Base-by-base conservation (phyloP, 2,797 vertebrate species). In the Catharus ustulatus region DNA sequence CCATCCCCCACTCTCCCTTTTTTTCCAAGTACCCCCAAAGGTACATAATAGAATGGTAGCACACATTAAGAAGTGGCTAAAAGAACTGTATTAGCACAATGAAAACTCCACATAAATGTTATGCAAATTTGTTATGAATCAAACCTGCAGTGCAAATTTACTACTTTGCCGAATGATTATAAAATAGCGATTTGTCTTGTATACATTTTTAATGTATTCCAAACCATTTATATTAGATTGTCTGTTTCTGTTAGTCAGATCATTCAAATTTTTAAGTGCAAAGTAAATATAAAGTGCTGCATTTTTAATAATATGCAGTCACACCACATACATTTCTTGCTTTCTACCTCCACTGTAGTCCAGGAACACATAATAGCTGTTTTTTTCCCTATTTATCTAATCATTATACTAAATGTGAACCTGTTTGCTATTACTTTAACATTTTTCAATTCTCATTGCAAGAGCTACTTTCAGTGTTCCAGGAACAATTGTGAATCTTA, bases 331-430 rank as follows among this genome's bases (percentile, higher is more conserved):
- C 84, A 97, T 97, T 88, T 91, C 94, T 94, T 96, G 96, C 89
- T 97, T 97, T 84, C 89, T 72, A 83, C 87, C 92, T 95, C 94
- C 89, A 84, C 69, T 90, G 84, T 90, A 76, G 95, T 93, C 96
- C 91, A 89, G 95, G 96, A 97, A 97, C 96, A 97, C 93, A 69
- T 96, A 97, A 97, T 96, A 97, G 95, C 93, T 94, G 88, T 95
- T 96, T 97, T 97, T 97, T 92, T 92, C 94, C 93, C 85, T 77
- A 77, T 85, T 98, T 97, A 97, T 98, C 98, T 97, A 97, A 97
- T 97, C 97, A 95, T 96, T 97, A 97, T 81, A 93, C 68, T 78
- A 90, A 97, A 94, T 85, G 84, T 18, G 52, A 96, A 95, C 88
- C 97, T 97, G 95, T 92, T 96, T 97, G 90, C 42, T 81, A 94